Evolutionary conservation across 64 coral and sea anemone genomes (phyloP).

Genomic region (Stichodactyla mertensii): DNA sequence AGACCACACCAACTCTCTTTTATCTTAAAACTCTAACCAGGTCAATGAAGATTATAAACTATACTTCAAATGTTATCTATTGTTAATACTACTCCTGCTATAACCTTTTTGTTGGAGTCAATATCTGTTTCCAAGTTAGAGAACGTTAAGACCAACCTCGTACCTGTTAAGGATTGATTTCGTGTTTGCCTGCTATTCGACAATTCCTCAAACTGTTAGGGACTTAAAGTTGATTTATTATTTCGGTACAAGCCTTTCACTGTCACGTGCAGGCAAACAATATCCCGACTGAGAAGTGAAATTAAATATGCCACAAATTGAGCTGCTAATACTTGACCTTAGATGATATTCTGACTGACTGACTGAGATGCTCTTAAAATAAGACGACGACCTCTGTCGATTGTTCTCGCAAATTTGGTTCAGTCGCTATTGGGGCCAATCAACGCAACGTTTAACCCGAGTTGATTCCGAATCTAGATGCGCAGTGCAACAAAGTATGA

Average conservation of each 20-base stretch:
- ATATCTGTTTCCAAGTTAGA: background rate
- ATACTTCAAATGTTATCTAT: background rate
- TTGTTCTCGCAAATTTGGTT: too few relatives aligned
- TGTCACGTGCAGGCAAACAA: background rate
- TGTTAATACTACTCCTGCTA: background rate
- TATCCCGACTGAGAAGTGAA: background rate
- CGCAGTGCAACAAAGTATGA: too few relatives aligned
- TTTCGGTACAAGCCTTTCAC: background rate
- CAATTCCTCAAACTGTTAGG: background rate
- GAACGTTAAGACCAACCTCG: background rate
- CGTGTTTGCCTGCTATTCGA: background rate
- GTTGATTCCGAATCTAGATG: too few relatives aligned
- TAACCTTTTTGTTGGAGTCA: background rate
- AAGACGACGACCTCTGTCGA: too few relatives aligned
- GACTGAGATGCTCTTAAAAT: background rate
- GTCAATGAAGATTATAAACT: slow-evolving; percentile 8
- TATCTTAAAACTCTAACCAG: background rate
- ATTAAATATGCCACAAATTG: background rate
- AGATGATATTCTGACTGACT: background rate
- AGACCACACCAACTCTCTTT: background rate
- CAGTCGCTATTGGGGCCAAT: too few relatives aligned
- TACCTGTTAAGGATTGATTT: background rate
- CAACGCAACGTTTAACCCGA: too few relatives aligned
- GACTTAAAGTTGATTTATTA: background rate
- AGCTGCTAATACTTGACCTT: background rate